Evolutionary conservation across 2,888 invertebrate genomes (phyloP).

Genomic region (Brenthis hecate): DNA sequence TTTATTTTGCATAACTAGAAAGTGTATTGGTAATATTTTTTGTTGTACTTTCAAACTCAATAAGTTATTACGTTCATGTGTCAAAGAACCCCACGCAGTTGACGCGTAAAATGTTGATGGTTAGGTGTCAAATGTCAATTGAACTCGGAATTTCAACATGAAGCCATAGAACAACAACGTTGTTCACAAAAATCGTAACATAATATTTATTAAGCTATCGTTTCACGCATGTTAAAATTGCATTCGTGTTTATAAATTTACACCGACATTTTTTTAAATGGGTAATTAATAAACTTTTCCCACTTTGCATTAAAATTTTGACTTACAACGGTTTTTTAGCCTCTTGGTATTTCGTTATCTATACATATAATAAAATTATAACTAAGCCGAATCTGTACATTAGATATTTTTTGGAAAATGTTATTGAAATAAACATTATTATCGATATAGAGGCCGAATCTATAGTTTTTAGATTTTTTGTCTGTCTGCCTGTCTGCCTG

Average conservation of each 20-base stretch:
- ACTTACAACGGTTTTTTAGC: too few relatives aligned
- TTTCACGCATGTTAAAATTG: background rate
- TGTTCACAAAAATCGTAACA: background rate
- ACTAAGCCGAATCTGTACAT: too few relatives aligned
- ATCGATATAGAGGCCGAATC: too few relatives aligned
- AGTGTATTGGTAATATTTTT: constrained; percentile 30
- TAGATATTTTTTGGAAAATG: too few relatives aligned
- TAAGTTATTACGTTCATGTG: constrained; percentile 27
- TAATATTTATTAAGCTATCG: background rate
- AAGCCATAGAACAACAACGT: constrained; percentile 1
- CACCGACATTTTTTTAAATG: too few relatives aligned
- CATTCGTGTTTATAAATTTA: background rate
- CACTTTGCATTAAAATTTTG: background rate
- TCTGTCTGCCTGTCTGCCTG: too few relatives aligned
- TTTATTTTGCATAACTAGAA: constrained; percentile 31
- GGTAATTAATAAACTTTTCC: too few relatives aligned
- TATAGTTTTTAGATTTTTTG: too few relatives aligned
- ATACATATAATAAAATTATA: too few relatives aligned
- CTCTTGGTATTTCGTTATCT: background rate
- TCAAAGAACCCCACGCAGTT: constrained; percentile 25
- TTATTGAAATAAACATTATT: too few relatives aligned
- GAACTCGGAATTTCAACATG: constrained; percentile 9
- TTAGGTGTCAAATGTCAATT: constrained; percentile 20
- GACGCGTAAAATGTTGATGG: constrained; percentile 18
- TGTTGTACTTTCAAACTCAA: constrained; percentile 30